Evolutionary conservation across 2,113 vertebrate genomes (phyloP).

Genomic region (Pseudorhombus dupliciocellatus): DNA sequence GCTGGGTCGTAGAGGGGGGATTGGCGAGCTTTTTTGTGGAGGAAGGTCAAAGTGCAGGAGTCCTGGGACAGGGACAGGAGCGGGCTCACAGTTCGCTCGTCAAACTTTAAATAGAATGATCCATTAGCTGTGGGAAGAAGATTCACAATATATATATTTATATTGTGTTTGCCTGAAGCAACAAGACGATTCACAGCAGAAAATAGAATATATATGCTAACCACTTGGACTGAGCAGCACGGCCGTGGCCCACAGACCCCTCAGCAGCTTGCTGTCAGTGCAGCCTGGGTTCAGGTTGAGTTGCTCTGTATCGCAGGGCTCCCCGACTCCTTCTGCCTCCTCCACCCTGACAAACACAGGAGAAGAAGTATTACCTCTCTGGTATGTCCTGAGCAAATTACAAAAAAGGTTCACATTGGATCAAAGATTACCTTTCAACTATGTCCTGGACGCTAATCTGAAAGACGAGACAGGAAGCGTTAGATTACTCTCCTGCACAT

Average conservation of each 20-base stretch:
- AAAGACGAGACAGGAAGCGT: constrained; percentile 52
- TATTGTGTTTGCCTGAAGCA: neutral
- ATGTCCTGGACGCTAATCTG: constrained; percentile 78
- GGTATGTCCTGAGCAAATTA: neutral
- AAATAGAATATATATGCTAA: constrained; percentile 65
- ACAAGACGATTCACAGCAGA: neutral
- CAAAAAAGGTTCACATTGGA: neutral
- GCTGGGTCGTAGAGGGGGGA: constrained; percentile 79
- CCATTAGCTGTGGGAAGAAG: constrained; percentile 63
- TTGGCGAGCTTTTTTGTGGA: constrained; percentile 80
- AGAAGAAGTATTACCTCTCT: constrained; percentile 12
- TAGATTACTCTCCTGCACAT: constrained; percentile 1
- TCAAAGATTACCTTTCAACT: constrained; percentile 73
- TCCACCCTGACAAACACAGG: constrained; percentile 82
- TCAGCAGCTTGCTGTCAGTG: constrained; percentile 87
- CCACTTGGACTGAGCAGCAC: constrained; percentile 85
- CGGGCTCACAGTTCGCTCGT: constrained; percentile 86
- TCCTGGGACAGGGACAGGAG: constrained; percentile 87
- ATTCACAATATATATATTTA: neutral
- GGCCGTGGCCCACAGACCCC: constrained; percentile 87
- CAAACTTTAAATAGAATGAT: constrained; percentile 79
- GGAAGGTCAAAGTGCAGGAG: constrained; percentile 85
- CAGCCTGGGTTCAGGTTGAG: constrained; percentile 88
- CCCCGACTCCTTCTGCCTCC: constrained; percentile 89
- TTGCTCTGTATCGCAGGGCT: constrained; percentile 88